A percentile compares a stretch with the other conserved stretches of the same genome.
Evolutionary conservation across 1,140 invertebrate genomes (phyloP).

Genomic region (Drosophila kohkoa): DNA sequence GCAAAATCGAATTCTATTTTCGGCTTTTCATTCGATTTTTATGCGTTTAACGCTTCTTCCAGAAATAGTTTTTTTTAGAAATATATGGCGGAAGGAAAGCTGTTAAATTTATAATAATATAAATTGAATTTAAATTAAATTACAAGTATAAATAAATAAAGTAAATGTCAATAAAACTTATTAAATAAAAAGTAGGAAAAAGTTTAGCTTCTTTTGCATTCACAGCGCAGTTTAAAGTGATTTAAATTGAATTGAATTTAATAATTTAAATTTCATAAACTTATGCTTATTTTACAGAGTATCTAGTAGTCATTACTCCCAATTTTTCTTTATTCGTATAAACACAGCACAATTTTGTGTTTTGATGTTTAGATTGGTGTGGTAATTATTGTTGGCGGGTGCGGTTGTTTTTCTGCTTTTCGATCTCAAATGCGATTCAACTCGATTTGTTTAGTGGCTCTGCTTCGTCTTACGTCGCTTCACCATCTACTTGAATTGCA

Average conservation of each 20-base stretch:
- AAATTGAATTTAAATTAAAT: background rate
- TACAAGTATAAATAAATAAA: background rate
- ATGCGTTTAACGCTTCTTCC: conserved; percentile 38
- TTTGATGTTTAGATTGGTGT: conserved; percentile 51
- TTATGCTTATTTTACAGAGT: conserved; percentile 2
- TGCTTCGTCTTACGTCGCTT: background rate
- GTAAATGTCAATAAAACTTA: background rate
- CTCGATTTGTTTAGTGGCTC: conserved; percentile 18
- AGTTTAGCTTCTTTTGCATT: too few relatives aligned
- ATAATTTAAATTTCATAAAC: too few relatives aligned
- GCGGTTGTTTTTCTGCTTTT: conserved; percentile 41
- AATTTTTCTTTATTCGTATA: conserved; percentile 16
- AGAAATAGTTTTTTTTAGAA: too few relatives aligned
- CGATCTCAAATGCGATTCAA: conserved; percentile 8
- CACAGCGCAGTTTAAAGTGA: too few relatives aligned
- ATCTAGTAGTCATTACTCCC: background rate
- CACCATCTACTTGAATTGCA: conserved; percentile 38
- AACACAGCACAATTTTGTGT: conserved; percentile 31
- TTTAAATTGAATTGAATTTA: too few relatives aligned
- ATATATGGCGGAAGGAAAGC: too few relatives aligned
- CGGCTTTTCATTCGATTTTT: conserved; percentile 24
- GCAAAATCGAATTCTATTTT: conserved; percentile 30
- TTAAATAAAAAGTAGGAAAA: background rate
- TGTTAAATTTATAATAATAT: too few relatives aligned
- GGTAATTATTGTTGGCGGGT: conserved; percentile 50